Conservation (phyloP, 2,113 vertebrate genomes). For the Cebidichthys violaceus region DNA sequence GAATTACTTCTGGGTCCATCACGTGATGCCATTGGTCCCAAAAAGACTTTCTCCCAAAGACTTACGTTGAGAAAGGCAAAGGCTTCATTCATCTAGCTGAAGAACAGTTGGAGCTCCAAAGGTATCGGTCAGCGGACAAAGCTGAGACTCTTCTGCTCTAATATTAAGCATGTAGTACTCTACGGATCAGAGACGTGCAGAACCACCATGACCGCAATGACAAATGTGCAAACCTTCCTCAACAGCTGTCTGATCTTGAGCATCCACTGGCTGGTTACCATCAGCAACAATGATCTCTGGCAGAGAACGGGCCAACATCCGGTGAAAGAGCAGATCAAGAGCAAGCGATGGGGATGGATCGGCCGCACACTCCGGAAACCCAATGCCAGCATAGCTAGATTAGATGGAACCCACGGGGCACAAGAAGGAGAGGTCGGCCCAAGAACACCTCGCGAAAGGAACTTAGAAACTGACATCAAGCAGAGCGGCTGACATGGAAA, state of each 20-base stretch:
- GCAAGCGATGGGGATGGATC: not conserved
- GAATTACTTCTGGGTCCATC: no score
- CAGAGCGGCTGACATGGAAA: no score
- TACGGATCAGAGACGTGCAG: not conserved
- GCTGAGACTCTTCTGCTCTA: not conserved
- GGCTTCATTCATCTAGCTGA: not conserved
- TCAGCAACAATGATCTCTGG: not conserved
- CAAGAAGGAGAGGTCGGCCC: not conserved
- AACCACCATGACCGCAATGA: not conserved
- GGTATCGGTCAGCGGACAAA: not conserved
- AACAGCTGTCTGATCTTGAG: not conserved
- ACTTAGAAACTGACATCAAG: not conserved
- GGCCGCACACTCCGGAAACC: not conserved
- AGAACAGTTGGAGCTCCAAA: not conserved
- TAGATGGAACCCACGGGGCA: not conserved
- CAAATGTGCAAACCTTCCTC: not conserved
- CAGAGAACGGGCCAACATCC: not conserved
- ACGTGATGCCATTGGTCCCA: not conserved
- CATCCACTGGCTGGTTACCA: not conserved
- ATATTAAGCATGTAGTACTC: not conserved
- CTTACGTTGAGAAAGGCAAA: not conserved
- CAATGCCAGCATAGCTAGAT: not conserved
- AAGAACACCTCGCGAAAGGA: not conserved
- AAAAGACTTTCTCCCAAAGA: not conserved
- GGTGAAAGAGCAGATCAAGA: not conserved